These are phyloP conservation scores for Miichthys miiuy DNA, from an alignment of 2,797 vertebrate species.

Conservation along the genomic window DNA sequence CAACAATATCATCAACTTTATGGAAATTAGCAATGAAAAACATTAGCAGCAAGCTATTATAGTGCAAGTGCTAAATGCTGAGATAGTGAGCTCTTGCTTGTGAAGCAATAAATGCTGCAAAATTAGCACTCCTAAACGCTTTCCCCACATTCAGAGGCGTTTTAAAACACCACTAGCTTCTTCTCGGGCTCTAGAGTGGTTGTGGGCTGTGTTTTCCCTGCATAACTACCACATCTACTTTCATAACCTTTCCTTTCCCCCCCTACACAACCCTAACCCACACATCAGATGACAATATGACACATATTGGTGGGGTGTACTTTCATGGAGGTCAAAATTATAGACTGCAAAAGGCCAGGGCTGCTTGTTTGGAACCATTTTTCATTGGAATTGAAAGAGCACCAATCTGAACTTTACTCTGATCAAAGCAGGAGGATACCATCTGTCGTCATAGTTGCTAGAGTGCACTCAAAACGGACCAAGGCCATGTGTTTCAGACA, in stretches of 20 bases:
- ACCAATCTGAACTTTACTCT: conserved; percentile 8
- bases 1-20: background rate
- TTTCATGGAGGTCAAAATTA: conserved; percentile 17
- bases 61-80: background rate
- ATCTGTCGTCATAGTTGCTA: background rate
- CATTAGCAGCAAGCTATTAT: background rate
- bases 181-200: background rate
- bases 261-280: background rate
- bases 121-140: background rate
- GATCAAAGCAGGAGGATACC: conserved; percentile 2
- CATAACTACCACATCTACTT: background rate
- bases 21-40: background rate
- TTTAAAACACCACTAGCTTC: background rate
- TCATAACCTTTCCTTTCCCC: background rate
- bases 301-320: background rate
- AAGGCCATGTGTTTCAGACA: conserved; percentile 40
- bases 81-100: background rate
- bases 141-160: background rate
- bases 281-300: background rate
- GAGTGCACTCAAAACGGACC: conserved; percentile 42
- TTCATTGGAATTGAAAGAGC: conserved; percentile 15
- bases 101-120: background rate
- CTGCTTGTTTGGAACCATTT: conserved; percentile 7
- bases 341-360: conserved; percentile 14
- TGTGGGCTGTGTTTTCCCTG: background rate